Conservation (phyloP, 1,140 invertebrate species). For the Latrodectus geometricus region DNA sequence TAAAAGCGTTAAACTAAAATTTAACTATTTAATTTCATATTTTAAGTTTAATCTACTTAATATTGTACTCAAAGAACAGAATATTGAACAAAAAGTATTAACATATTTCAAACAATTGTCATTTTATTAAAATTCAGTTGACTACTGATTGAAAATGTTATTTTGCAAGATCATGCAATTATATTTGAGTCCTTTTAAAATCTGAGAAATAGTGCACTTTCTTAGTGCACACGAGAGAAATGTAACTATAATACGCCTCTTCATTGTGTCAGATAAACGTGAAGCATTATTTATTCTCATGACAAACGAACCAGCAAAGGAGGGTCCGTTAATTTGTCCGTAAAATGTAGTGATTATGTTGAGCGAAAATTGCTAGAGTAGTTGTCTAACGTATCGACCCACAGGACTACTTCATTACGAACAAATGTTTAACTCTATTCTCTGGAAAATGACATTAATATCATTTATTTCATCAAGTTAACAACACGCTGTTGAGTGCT, state of each 20-base stretch:
- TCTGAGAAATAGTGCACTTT: too few species aligned
- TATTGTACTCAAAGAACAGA: too few species aligned
- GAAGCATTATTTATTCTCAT: background rate
- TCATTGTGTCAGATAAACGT: background rate
- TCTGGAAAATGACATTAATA: background rate
- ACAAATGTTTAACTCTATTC: constrained; percentile 11
- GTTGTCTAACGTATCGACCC: background rate
- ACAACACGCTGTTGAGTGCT: background rate
- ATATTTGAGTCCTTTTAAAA: too few species aligned
- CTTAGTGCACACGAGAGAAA: too few species aligned
- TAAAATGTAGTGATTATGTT: constrained; percentile 13
- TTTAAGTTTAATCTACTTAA: too few species aligned
- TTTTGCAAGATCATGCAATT: too few species aligned
- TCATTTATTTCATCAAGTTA: background rate
- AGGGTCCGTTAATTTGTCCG: background rate
- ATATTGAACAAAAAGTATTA: too few species aligned
- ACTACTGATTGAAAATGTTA: too few species aligned
- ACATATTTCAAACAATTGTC: too few species aligned
- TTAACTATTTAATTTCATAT: too few species aligned
- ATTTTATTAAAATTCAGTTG: too few species aligned
- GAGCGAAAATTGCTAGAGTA: background rate
- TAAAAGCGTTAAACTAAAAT: too few species aligned
- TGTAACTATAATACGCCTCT: background rate
- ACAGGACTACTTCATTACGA: constrained; percentile 11
- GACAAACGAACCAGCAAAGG: background rate